Conservation (phyloP, 2,888 invertebrate genomes). For the Notocelia uddmanniana region DNA sequence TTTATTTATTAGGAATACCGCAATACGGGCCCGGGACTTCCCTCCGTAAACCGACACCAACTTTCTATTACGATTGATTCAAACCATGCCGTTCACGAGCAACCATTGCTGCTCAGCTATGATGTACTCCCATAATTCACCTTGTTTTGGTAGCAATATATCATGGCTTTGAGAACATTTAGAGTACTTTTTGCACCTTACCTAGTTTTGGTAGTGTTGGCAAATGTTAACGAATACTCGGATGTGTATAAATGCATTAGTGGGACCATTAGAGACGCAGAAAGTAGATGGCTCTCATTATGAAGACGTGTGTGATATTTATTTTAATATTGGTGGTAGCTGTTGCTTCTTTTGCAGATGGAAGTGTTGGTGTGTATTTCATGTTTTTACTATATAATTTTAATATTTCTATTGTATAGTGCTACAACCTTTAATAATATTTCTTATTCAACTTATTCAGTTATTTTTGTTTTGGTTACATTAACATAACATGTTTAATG, state of each 20-base stretch:
- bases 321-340: constrained; percentile 54
- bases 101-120: neutral
- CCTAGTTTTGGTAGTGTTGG: constrained; percentile 10
- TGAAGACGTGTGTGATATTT: constrained; percentile 62
- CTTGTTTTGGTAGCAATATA: constrained; percentile 53
- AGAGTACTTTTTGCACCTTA: constrained; percentile 48
- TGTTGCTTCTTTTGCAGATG: constrained; percentile 45
- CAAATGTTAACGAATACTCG: constrained; percentile 44
- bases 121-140: neutral
- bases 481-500: no score
- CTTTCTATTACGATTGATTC: constrained; percentile 8
- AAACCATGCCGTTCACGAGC: neutral
- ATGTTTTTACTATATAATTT: neutral
- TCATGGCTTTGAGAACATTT: constrained; percentile 45
- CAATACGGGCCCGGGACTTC: constrained; percentile 24
- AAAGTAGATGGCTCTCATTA: constrained; percentile 55
- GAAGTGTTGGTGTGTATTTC: constrained; percentile 8
- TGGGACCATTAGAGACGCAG: constrained; percentile 53
- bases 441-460: no score
- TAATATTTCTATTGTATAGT: no score
- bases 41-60: neutral
- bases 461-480: no score
- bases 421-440: no score
- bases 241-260: constrained; percentile 63
- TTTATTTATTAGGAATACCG: neutral